Evolutionary conservation across 1,140 invertebrate species (phyloP).

Genomic region (Pseudomyrmex pallidus): DNA sequence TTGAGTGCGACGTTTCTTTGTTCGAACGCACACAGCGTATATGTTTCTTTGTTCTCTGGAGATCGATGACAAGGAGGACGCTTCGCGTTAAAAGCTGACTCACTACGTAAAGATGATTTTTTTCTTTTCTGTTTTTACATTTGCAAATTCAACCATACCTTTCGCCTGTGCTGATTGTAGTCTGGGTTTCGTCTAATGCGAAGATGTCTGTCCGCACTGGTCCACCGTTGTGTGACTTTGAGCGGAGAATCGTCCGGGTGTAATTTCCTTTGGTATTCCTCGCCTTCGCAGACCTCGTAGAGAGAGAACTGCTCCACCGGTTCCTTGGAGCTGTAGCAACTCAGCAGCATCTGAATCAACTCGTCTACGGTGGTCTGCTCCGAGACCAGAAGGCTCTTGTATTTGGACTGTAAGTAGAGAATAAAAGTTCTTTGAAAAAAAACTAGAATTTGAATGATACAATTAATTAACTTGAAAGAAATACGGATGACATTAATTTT

Average conservation of each 20-base stretch:
- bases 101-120: no score
- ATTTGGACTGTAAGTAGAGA: slow-evolving; percentile 89
- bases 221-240: slow-evolving; percentile 92
- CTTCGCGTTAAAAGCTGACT: background rate
- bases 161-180: slow-evolving; percentile 88
- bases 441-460: background rate
- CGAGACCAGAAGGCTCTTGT: slow-evolving; percentile 95
- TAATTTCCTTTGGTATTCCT: slow-evolving; percentile 93
- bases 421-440: slow-evolving; percentile 12
- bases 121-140: no score
- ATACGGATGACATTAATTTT: background rate
- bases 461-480: background rate
- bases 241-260: slow-evolving; percentile 94
- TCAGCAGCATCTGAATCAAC: slow-evolving; percentile 93
- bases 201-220: slow-evolving; percentile 89
- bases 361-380: slow-evolving; percentile 96
- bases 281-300: slow-evolving; percentile 91
- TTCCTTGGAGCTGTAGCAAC: slow-evolving; percentile 93
- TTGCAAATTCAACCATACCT: slow-evolving; percentile 79
- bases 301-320: slow-evolving; percentile 94
- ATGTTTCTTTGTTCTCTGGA: background rate
- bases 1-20: slow-evolving; percentile 40
- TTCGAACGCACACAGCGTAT: background rate
- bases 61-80: background rate
- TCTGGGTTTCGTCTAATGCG: slow-evolving; percentile 91